Base-by-base conservation (phyloP, 1,140 invertebrate genomes). In the Aphaenogaster floridana region DNA sequence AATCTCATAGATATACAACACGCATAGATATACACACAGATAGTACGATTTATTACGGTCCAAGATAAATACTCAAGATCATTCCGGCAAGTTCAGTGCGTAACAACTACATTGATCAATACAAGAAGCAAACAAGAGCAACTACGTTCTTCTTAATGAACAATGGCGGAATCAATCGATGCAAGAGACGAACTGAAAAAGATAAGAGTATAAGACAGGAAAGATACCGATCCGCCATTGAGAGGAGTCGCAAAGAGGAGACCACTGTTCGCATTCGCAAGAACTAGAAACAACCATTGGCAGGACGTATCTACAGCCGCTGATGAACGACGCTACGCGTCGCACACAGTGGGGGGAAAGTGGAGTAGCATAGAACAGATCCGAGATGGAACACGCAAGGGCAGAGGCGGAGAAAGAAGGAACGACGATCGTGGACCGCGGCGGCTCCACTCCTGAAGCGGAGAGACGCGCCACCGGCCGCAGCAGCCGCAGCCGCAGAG, bases 401-500 rank as follows among this genome's bases (percentile, higher is more conserved):
- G 52, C 74, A 59, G 42, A 61, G 50, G 17, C 48, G 64, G 50
- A 81, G 17, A 48, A 76, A 63, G 54, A 42, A 83, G 28, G 50
- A 36, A 50, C 69, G 54, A 69, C 54, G 28, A 50, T 3, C 9
- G 48, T 45, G 77, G 48, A 39, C 8, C 48, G 63, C n/a, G 81
- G 63, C 63, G 77, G 71, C 71, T 78, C 66, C 86, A 74, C 48
- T 86, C 50, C 64, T 86, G 90, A 87, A 91, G 89, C 87, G 68
- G 81, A 91, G 79, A 84, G 86, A 84, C 86, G 83, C 66, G 66
- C 42, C 66, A 42, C 66, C 66, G 21, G 42, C 79, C 86, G 57
- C 72, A 86, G 71, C 64, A 50, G 86, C 74, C 88, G 88, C 71
- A 84, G 89, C 78, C 87, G 81, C 90, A 76, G 68, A 74, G 79